Conservation (phyloP, 2,888 invertebrate genomes). For the Helobdella robusta region DNA sequence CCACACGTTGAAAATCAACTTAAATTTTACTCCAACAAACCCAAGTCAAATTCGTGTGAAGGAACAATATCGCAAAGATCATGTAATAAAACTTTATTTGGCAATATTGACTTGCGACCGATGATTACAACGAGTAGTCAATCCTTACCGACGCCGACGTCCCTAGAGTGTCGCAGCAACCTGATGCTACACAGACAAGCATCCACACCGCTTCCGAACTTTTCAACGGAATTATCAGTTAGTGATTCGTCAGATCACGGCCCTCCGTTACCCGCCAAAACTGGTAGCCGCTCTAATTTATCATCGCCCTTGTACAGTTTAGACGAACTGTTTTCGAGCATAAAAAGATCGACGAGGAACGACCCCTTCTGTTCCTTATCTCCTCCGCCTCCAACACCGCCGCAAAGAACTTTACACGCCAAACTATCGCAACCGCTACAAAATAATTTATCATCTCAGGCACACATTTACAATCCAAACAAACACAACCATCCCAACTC, state of each 20-base stretch:
- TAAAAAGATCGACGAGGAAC: no score
- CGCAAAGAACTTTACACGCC: no score
- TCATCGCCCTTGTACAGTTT: no score
- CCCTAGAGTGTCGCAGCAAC: constrained; percentile 5
- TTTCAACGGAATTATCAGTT: background rate
- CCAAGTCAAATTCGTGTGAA: background rate
- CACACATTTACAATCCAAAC: no score
- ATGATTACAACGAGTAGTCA: constrained; percentile 46
- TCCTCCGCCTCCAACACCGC: no score
- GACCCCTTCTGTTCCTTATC: no score
- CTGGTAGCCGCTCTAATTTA: constrained; percentile 10
- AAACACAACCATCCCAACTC: no score
- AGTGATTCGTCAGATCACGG: background rate
- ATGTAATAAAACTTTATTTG: no score
- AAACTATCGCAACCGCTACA: no score
- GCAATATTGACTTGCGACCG: no score
- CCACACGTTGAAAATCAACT: constrained; percentile 41
- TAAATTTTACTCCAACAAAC: constrained; percentile 35
- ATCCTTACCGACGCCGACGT: constrained; percentile 28
- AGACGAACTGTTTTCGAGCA: no score
- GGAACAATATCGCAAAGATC: background rate
- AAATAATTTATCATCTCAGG: no score
- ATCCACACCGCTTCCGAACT: background rate
- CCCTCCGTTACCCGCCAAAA: constrained; percentile 15
- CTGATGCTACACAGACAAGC: constrained; percentile 7